Conservation (phyloP, 2,888 invertebrate species). For the Uloborus plumipes region DNA sequence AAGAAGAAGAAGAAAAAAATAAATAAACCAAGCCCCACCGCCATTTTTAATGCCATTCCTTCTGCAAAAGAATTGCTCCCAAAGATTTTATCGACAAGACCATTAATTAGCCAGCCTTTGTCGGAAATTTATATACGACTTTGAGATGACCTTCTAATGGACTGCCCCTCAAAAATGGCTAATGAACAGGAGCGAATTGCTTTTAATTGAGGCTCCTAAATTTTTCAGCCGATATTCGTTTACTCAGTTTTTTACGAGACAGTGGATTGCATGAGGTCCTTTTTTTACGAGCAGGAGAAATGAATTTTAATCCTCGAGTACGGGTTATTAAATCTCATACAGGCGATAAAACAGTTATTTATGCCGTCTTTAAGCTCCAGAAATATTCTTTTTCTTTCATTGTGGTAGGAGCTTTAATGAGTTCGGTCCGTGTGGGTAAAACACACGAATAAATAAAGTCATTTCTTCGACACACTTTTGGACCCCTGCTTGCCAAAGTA, state of each 20-base stretch:
- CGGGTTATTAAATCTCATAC: conserved; percentile 3
- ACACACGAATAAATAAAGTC: too few species aligned
- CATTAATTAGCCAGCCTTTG: conserved; percentile 8
- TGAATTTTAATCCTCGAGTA: not conserved
- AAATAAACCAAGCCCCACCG: not conserved
- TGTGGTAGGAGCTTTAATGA: too few species aligned
- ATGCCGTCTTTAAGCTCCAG: not conserved
- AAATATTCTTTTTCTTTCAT: too few species aligned
- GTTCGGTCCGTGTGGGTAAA: too few species aligned
- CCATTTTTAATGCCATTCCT: conserved; percentile 3
- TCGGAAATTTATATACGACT: not conserved
- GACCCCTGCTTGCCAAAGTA: too few species aligned
- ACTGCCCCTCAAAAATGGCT: not conserved
- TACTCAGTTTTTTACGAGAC: conserved; percentile 3
- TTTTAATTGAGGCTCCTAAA: conserved; percentile 3
- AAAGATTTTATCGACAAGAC: conserved; percentile 5
- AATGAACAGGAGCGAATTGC: not conserved
- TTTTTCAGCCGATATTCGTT: not conserved
- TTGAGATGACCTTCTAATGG: not conserved
- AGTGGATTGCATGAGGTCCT: too few species aligned
- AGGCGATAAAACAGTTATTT: conserved; percentile 7
- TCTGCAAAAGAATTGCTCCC: conserved; percentile 4
- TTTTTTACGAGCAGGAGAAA: not conserved
- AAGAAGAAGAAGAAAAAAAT: too few species aligned
- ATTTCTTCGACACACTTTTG: too few species aligned